Evolutionary conservation across 2,888 invertebrate species (phyloP), one percentile per base, ranked within the genome.

Genomic region (Calameuta idolon): DNA sequence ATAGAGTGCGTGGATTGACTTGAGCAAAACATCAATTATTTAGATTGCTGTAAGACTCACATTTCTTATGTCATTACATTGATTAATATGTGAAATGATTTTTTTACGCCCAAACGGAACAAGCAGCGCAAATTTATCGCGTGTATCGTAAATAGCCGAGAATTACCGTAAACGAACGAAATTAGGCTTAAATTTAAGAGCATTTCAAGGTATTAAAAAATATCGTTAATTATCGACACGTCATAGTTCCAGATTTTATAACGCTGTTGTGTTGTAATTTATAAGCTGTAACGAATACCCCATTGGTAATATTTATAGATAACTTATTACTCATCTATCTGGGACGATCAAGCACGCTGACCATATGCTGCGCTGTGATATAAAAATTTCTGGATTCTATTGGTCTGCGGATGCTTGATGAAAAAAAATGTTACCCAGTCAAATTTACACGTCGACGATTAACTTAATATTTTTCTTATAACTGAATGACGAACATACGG

Each of bases 271-370:
- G 23, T 31, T 71, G 5, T 9, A 12, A 12, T 71, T 71, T 71
- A 71, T 71, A 23, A 31, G 71, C 33, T 31, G 3, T 71, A 71
- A 31, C 71, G 31, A 23, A 34, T 55, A 55, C 9, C 23, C 23
- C 55, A 23, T 23, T 55, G 23, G 9, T 1, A 23, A 55, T 55
- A 0, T 55, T 55, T 55, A 55, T 23, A 71, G 30, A 33, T 71
- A 12, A 34, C 71, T 84, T 80, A 83, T 81, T 82, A 82, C 77
- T 83, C 79, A 81, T 83, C 81, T 84, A 87, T 87, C 82, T 87
- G 80, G 88, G 88, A 84, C 87, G 85, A 77, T 73, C 75, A 76
- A 74, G 79, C 77, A 81, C 84, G 82, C 80, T 76, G 71, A 77
- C 84, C 85, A 85, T 76, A 85, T 85, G 84, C 80, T 79, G 73